These are phyloP conservation scores for Dasyornis broadbenti DNA, from an alignment of 2,113 vertebrate genomes.

Conservation along the genomic window DNA sequence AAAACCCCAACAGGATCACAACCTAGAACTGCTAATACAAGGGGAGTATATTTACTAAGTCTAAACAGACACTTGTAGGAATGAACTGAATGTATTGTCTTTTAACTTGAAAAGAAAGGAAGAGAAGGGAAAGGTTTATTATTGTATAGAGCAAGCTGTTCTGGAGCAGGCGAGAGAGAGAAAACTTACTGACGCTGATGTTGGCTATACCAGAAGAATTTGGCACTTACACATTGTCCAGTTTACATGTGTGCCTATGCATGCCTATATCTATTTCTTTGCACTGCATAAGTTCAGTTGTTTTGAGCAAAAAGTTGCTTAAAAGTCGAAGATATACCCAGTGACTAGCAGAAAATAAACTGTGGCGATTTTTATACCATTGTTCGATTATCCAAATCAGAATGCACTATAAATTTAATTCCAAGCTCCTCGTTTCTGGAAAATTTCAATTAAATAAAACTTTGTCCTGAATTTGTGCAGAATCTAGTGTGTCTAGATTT, in stretches of 20 bases:
- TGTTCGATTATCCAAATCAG: background rate
- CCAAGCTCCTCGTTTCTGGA: background rate
- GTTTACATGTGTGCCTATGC: rapidly evolving
- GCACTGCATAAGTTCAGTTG: background rate
- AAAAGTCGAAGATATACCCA: background rate
- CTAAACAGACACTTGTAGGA: background rate
- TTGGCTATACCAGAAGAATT: background rate
- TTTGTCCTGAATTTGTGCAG: background rate
- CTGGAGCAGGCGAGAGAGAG: background rate
- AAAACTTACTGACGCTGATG: background rate
- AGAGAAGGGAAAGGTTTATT: background rate
- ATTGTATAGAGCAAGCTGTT: background rate
- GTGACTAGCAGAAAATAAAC: background rate
- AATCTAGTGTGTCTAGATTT: background rate
- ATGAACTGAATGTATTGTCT: background rate
- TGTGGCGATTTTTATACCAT: rapidly evolving
- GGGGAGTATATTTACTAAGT: background rate
- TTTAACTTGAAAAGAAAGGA: background rate
- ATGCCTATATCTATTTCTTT: background rate
- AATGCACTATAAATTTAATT: background rate
- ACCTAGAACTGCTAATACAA: background rate
- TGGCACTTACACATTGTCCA: background rate
- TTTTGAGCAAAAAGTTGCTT: background rate
- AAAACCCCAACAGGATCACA: background rate
- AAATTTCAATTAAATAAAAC: background rate